Evolutionary conservation across 2,888 invertebrate species (phyloP), one percentile per base, ranked within the genome.

Genomic region (Sarcophaga rosellei): DNA sequence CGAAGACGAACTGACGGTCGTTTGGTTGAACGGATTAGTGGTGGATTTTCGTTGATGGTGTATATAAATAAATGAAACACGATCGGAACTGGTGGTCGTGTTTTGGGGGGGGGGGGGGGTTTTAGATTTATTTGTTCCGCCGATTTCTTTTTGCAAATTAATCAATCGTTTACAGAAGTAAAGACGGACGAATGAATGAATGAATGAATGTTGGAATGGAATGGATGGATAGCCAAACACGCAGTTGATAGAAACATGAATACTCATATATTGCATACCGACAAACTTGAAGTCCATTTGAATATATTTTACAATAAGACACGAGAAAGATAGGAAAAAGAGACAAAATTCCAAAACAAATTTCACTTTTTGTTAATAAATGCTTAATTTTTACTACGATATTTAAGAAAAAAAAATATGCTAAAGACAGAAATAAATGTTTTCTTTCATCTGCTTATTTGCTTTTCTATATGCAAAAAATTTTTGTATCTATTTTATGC

Each of bases 81-180:
- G 10, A 53, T 53, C 17, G 17, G 12, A 53, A 53, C 4, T 17
- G 53, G 53, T 12, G 53, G 3, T 53, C 12, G 1, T 53, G 53
- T 12, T 17, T 53, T 47, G 15, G 47, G 15, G n/a, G n/a, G n/a
- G n/a, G n/a, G n/a, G n/a, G n/a, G n/a, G 15, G 47, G 15, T 15
- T 47, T 47, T 47, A 47, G 15, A 1, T 53, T 53, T 53, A 17
- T 20, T 61, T 66, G 20, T 72, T 73, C 25, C 62, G 57, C 45
- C 23, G 62, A 68, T 86, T 82, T 82, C 76, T 76, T 79, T 85
- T 72, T 76, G 79, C 76, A 82, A 85, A 73, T 86, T 80, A 79
- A 75, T 82, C 72, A 62, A 72, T 68, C 17, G 53, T 53, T 53
- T 20, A 20, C 66, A 57, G 53, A 53, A 53, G 53, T 4, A 53